A percentile compares a stretch with the other conserved stretches of the same genome.
phyloP scores from a whole-genome alignment of 1,140 invertebrate species.

The Pectinophora gossypiella region DNA sequence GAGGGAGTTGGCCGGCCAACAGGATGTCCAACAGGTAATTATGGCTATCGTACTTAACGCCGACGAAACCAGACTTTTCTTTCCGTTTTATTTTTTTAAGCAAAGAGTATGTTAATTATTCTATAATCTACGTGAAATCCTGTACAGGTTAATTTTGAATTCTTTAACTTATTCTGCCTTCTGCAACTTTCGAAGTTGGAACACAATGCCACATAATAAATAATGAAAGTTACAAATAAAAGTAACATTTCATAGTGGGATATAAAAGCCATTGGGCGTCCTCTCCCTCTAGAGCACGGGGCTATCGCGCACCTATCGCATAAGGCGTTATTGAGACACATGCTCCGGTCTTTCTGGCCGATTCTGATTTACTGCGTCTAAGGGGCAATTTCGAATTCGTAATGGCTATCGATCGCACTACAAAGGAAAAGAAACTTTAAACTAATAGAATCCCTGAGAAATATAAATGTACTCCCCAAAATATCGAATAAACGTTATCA shows the following conservation, averaged over 20 bases:
- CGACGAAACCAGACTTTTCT: not conserved
- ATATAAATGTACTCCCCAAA: too few relatives aligned
- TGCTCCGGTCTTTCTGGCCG: slow-evolving; percentile 26
- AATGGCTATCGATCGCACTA: slow-evolving; percentile 16
- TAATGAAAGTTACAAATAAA: not conserved
- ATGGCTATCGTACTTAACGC: slow-evolving; percentile 1
- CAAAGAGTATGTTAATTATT: too few relatives aligned
- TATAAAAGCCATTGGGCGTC: not conserved
- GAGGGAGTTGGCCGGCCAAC: not conserved
- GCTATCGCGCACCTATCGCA: slow-evolving; percentile 1
- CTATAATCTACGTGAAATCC: too few relatives aligned
- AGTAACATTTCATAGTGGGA: not conserved
- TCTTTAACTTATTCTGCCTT: too few relatives aligned
- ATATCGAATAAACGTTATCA: too few relatives aligned
- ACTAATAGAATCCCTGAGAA: not conserved
- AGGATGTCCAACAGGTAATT: slow-evolving; percentile 4
- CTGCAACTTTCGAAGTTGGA: too few relatives aligned
- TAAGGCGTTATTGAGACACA: slow-evolving; percentile 33
- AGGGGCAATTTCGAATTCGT: slow-evolving; percentile 18
- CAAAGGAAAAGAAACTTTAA: not conserved
- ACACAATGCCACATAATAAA: not conserved
- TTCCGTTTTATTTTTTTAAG: not conserved
- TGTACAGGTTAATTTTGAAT: too few relatives aligned
- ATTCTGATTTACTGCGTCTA: slow-evolving; percentile 27
- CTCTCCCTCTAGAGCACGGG: not conserved